Percentiles rank a stretch among this genome's conserved stretches.
Conservation (phyloP, 2,797 vertebrate genomes). For the Ambastaia sidthimunki region DNA sequence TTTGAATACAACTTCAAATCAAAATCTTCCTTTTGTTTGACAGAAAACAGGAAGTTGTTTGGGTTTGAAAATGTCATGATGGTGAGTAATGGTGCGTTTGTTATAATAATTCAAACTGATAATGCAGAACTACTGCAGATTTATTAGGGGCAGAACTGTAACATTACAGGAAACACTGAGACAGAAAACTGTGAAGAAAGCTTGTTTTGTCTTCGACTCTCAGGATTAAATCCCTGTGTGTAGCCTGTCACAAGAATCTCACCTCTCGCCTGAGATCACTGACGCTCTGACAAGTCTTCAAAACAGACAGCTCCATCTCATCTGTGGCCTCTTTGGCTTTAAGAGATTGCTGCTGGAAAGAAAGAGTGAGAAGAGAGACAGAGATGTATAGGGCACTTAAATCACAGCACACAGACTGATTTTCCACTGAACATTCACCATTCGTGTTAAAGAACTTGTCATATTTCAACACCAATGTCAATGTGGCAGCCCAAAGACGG, state of each 20-base stretch:
- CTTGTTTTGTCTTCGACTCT: background rate
- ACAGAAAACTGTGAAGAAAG: slow-evolving; percentile 1
- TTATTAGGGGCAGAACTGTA: background rate
- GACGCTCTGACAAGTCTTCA: slow-evolving; percentile 91
- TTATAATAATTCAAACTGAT: background rate
- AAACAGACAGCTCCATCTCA: slow-evolving; percentile 89
- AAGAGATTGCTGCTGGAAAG: slow-evolving; percentile 84
- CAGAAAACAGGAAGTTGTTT: background rate
- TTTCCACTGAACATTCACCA: slow-evolving; percentile 3
- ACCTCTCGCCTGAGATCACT: slow-evolving; percentile 92
- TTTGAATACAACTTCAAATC: background rate
- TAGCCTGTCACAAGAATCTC: slow-evolving; percentile 58
- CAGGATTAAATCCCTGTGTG: slow-evolving; percentile 28
- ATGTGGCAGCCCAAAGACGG: slow-evolving; percentile 13
- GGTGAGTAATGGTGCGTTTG: background rate
- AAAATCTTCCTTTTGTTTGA: background rate
- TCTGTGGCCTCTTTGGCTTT: slow-evolving; percentile 88
- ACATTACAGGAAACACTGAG: background rate
- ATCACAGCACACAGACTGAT: slow-evolving; percentile 30
- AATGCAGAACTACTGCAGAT: background rate
- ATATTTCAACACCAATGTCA: slow-evolving; percentile 34
- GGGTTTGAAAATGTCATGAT: background rate
- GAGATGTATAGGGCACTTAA: slow-evolving; percentile 37
- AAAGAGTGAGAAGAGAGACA: slow-evolving; percentile 27
- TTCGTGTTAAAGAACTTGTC: slow-evolving; percentile 8